Evolutionary conservation across 1,140 invertebrate species (phyloP).

Genomic region (Ptiloglossa arizonensis): DNA sequence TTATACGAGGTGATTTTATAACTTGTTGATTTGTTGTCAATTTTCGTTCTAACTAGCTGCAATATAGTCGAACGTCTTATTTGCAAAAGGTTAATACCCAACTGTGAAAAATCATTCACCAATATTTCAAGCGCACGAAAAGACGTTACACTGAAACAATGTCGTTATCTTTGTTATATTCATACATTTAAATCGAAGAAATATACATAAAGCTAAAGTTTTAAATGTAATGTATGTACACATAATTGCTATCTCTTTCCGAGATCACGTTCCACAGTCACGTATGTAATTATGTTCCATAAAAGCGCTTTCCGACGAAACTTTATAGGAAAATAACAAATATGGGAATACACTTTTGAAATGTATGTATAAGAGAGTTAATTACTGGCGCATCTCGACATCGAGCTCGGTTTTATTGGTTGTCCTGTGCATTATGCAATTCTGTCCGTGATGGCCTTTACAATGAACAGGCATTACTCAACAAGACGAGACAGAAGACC

Average conservation of each 20-base stretch:
- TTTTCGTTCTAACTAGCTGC: too few relatives aligned
- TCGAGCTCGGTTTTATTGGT: slow-evolving; percentile 18
- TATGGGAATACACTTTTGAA: background rate
- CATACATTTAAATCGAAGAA: background rate
- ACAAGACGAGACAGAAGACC: slow-evolving; percentile 41
- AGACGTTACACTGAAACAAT: too few relatives aligned
- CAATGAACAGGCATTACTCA: slow-evolving; percentile 42
- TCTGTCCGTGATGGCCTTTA: slow-evolving; percentile 40
- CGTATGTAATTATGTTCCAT: background rate
- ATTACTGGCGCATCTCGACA: background rate
- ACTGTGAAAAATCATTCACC: too few relatives aligned
- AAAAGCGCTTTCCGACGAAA: background rate
- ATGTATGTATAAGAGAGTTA: background rate
- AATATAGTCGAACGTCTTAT: too few relatives aligned
- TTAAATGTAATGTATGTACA: too few relatives aligned
- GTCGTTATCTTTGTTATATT: background rate
- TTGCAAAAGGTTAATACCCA: too few relatives aligned
- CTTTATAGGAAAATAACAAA: background rate
- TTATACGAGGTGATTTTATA: too few relatives aligned
- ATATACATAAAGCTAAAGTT: background rate
- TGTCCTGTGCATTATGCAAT: slow-evolving; percentile 51
- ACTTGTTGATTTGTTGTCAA: too few relatives aligned
- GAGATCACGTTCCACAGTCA: background rate
- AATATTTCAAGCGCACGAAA: too few relatives aligned
- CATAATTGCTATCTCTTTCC: background rate